Evolutionary conservation across 2,113 vertebrate genomes (phyloP).

Genomic region (Percina caprodes): DNA sequence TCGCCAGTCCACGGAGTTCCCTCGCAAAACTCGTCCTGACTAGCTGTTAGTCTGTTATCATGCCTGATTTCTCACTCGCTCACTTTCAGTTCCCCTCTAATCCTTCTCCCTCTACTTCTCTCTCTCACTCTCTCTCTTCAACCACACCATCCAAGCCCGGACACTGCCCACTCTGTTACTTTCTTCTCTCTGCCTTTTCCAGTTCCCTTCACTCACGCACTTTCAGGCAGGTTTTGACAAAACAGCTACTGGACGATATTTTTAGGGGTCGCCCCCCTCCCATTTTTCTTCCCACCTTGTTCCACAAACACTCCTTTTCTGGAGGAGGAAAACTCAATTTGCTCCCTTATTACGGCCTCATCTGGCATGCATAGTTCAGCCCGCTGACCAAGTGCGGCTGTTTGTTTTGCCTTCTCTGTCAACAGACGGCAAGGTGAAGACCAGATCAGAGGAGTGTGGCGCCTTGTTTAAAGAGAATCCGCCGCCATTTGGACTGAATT

Average conservation of each 20-base stretch:
- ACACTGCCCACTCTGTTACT: conserved; percentile 58
- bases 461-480: conserved; percentile 8
- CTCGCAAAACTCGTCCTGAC: conserved; percentile 54
- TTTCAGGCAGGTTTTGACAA: conserved; percentile 25
- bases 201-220: neutral
- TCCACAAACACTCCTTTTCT: conserved; percentile 74
- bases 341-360: conserved; percentile 50
- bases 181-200: conserved; percentile 1
- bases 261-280: conserved; percentile 65
- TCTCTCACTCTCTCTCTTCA: neutral
- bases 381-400: conserved; percentile 31
- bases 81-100: conserved; percentile 43
- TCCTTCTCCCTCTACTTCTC: neutral
- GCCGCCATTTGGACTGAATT: neutral
- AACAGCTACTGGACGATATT: conserved; percentile 63
- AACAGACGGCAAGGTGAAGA: conserved; percentile 28
- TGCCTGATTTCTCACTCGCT: conserved; percentile 37
- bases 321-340: conserved; percentile 56
- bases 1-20: conserved; percentile 61
- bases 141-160: conserved; percentile 4
- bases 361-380: conserved; percentile 29
- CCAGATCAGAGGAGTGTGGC: conserved; percentile 10
- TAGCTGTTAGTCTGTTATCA: conserved; percentile 66
- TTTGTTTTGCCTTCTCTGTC: conserved; percentile 30
- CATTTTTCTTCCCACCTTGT: conserved; percentile 66